These are phyloP conservation scores for Magallana gigas DNA, from an alignment of 1,140 invertebrate genomes.

Conservation along the genomic window DNA sequence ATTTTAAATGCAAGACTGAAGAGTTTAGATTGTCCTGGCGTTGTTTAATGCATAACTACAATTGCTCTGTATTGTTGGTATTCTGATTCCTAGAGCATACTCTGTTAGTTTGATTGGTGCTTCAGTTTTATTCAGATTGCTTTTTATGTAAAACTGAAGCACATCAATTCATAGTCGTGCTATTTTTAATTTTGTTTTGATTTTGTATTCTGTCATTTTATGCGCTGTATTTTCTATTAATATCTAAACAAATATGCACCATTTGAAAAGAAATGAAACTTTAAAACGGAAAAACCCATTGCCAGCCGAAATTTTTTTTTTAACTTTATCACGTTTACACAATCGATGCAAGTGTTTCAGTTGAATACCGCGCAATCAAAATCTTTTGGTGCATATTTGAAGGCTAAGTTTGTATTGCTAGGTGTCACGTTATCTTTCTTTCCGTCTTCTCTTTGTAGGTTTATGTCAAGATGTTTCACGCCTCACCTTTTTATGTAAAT, in stretches of 20 bases:
- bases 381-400: background rate
- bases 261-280: background rate
- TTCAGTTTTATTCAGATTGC: background rate
- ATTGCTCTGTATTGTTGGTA: too few relatives aligned
- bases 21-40: too few relatives aligned
- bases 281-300: too few relatives aligned
- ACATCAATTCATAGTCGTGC: background rate
- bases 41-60: too few relatives aligned
- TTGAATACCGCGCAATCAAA: background rate
- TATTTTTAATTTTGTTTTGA: background rate
- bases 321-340: too few relatives aligned
- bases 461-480: constrained; percentile 20
- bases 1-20: too few relatives aligned
- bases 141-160: background rate
- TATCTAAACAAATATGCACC: constrained; percentile 2
- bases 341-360: too few relatives aligned
- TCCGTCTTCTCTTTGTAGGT: constrained; percentile 35
- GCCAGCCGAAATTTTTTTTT: too few relatives aligned
- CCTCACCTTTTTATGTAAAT: constrained; percentile 28
- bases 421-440: background rate
- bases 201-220: background rate
- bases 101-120: background rate
- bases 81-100: too few relatives aligned
- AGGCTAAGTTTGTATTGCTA: background rate
- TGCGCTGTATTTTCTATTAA: background rate